These are phyloP conservation scores for Callithrix jacchus DNA, from an alignment of 2,113 vertebrate species.

Conservation along the genomic window DNA sequence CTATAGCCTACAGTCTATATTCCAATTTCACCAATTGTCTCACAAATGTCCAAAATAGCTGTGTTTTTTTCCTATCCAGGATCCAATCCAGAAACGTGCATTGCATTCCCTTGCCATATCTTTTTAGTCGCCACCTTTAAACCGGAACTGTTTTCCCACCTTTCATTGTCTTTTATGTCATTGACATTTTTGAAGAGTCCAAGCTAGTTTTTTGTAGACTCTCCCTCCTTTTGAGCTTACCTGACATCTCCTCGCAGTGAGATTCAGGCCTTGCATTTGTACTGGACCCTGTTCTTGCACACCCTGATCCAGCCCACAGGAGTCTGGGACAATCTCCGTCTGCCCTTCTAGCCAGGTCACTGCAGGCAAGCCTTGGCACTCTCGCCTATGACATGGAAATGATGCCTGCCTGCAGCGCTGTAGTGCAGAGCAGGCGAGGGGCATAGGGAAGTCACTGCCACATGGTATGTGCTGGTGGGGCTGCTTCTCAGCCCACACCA, in stretches of 20 bases:
- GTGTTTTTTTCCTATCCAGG: background rate
- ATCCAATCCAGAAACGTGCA: background rate
- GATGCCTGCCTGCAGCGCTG: background rate
- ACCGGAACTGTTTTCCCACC: background rate
- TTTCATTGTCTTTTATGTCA: background rate
- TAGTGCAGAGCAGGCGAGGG: background rate
- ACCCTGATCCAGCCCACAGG: background rate
- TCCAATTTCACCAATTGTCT: background rate
- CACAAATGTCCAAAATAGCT: background rate
- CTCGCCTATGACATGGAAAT: background rate
- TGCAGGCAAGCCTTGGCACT: background rate
- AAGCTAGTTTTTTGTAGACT: background rate
- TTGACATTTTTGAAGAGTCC: background rate
- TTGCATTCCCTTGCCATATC: background rate
- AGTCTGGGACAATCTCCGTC: background rate
- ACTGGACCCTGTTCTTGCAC: background rate
- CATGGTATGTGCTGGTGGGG: accelerated
- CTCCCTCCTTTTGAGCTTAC: background rate
- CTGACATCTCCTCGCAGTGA: background rate
- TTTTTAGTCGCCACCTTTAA: constrained; percentile 5
- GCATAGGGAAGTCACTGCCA: background rate
- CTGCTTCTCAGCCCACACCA: background rate
- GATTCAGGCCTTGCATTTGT: background rate
- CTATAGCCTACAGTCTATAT: background rate
- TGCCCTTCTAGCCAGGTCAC: background rate